Conservation (phyloP, 2,888 invertebrate genomes). For the Mimachlamys varia region DNA sequence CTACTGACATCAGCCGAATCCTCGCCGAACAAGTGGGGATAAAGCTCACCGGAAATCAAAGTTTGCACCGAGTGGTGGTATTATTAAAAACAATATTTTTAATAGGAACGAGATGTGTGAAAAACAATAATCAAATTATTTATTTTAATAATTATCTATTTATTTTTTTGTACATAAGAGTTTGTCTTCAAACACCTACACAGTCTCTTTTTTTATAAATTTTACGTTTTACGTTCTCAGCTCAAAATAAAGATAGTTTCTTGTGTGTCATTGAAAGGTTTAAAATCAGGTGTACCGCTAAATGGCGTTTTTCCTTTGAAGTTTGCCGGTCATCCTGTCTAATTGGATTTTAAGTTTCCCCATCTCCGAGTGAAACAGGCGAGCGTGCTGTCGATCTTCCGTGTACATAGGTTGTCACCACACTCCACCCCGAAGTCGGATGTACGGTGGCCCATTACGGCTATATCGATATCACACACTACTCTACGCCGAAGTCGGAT, state of each 20-base stretch:
- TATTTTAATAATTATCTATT: no score
- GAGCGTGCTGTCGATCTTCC: background rate
- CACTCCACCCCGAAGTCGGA: background rate
- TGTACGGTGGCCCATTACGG: background rate
- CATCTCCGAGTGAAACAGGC: background rate
- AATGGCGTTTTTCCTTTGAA: background rate
- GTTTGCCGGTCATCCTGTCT: background rate
- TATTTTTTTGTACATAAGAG: no score
- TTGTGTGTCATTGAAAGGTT: background rate
- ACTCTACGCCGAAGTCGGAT: background rate
- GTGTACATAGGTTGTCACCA: background rate
- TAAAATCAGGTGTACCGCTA: background rate
- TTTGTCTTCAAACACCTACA: no score
- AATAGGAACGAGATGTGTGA: no score
- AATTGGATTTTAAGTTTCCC: conserved; percentile 23
- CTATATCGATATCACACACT: background rate
- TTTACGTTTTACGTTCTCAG: no score
- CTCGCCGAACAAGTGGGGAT: no score
- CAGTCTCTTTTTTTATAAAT: no score
- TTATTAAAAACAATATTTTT: no score
- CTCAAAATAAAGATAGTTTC: background rate
- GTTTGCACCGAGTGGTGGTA: no score
- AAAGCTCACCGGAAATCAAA: no score
- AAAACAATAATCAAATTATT: no score
- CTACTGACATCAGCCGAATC: no score